Base-by-base conservation (phyloP, 2,888 invertebrate genomes). In the Heliconius cydno region DNA sequence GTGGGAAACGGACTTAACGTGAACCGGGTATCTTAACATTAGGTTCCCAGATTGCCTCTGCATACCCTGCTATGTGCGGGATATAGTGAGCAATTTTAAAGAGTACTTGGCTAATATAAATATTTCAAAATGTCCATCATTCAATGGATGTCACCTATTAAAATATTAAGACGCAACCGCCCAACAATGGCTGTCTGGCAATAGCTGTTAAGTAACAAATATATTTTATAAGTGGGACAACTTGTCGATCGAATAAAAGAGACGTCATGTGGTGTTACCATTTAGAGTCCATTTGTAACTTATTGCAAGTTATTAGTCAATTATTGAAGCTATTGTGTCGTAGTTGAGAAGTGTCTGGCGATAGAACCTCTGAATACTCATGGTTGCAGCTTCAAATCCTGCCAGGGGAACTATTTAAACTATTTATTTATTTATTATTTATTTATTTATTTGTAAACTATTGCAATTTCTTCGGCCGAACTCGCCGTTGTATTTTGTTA, bases 141-240 rank as follows among this genome's bases (percentile, higher is more conserved):
- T 70, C 41, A 41, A 70, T 70, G 25, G 60, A 73, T 60, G 30
- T 30, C 7, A n/a, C 22, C 73, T 30, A 73, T 73, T 60, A 60
- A 12, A 38, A 73, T 57, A 34, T 72, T 13, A 72, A 71, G 71
- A 19, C n/a, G 52, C 30, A 9, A 22, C 60, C 41, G 25, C 73
- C 79, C 30, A 73, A 73, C 77, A 80, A 80, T 77, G 41, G n/a
- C 30, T 60, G n/a, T 60, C 71, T 72, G 30, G 12, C 71, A 72
- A 72, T 72, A 72, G n/a, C 30, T 60, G n/a, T 73, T 57, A 73
- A 60, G 57, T 73, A 73, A 73, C 73, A 25, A 34, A 73, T 73
- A 72, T 6, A 73, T 73, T 73, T 34, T 57, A 73, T 60, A 73
- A n/a, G 25, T 60, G 73, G 60, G 73, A 60, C 60, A 57, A 73